These are phyloP conservation scores for Lamellibrachia columna DNA, from an alignment of 2,888 invertebrate species.

Conservation along the genomic window DNA sequence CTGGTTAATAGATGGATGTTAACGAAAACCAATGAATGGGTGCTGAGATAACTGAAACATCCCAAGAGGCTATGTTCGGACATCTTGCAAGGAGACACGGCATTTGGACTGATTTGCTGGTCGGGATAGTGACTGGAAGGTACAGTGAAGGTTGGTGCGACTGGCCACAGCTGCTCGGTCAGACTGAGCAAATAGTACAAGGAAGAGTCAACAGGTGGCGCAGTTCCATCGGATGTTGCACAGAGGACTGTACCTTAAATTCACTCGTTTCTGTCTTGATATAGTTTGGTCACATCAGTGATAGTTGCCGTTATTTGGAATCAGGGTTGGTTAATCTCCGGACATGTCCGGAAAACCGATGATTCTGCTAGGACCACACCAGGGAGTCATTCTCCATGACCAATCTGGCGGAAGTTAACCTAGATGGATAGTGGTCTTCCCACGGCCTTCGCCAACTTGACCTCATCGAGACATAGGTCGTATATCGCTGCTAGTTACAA, in stretches of 20 bases:
- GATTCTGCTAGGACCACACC: not conserved
- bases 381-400: not conserved
- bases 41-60: too few species aligned
- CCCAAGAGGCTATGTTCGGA: too few species aligned
- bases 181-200: too few species aligned
- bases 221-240: conserved; percentile 33
- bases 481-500: not conserved
- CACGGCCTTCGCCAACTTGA: not conserved
- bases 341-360: not conserved
- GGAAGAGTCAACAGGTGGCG: conserved; percentile 35
- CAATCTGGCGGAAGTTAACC: not conserved
- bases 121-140: too few species aligned
- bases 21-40: too few species aligned
- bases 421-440: not conserved
- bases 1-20: conserved; percentile 6
- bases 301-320: not conserved
- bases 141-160: too few species aligned
- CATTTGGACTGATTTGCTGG: too few species aligned
- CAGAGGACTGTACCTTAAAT: not conserved
- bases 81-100: too few species aligned
- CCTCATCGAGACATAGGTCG: not conserved
- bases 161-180: too few species aligned
- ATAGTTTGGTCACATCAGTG: not conserved
- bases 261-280: not conserved
- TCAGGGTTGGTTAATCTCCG: not conserved